Base-by-base conservation (phyloP, 2,113 vertebrate genomes). In the Poecilia latipinna region DNA sequence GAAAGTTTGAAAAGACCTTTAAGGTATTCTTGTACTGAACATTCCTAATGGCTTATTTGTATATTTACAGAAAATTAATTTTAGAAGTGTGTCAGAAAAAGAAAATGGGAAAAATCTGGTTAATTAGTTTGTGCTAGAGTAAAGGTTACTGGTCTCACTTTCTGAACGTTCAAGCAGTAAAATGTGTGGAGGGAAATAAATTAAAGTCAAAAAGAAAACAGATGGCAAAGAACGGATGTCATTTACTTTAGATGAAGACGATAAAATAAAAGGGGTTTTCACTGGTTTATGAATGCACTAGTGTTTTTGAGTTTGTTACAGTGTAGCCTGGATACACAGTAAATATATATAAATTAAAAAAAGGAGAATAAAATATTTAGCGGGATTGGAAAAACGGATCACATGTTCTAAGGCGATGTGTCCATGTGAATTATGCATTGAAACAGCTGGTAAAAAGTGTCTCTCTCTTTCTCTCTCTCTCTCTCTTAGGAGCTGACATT, bases 281-380 rank as follows among this genome's bases (percentile, higher is more conserved):
- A 69, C 31, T 2, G 57, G 39, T 78, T 65, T 28, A 26, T 35
- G 28, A 13, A 48, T 62, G 35, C 29, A 37, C 68, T 31, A 70
- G 61, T 32, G 62, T 62, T 12, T 69, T 28, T 62, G 26, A 64
- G 67, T 22, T 33, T 66, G 51, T 66, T 69, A 72, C 76, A 79
- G 48, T 74, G 79, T 83, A 62, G 75, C 79, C 81, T 72, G 69
- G 72, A 74, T 80, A 67, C 79, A 82, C 75, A 92, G 91, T 86
- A 90, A 92, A 91, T 86, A 91, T 92, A 37, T 29, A 29, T 29
- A 29, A 28, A 28, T 28, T 37, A 37, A 11, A 37, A 37, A 91
- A 31, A 82, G 73, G 31, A 35, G 78, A 79, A 91, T 91, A 12
- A 91, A 91, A 94, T 91, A 93, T 93, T 93, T 64, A 93, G 57